Evolutionary conservation across 2,888 invertebrate species (phyloP).

Genomic region (Ormyrus nitidulus): DNA sequence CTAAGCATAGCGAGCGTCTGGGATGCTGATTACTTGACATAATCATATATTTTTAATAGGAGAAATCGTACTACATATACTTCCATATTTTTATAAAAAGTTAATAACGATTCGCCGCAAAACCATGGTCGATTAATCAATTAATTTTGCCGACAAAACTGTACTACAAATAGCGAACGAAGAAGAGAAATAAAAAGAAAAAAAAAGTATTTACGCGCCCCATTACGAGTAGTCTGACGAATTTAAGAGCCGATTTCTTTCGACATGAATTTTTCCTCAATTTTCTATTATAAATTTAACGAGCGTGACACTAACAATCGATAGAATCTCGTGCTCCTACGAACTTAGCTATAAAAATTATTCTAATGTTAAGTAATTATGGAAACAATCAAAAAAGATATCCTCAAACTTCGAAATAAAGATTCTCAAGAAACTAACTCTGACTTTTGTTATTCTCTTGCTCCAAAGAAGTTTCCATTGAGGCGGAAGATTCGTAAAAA

Average conservation of each 20-base stretch:
- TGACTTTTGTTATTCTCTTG: conserved; percentile 14
- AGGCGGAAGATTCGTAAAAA: conserved; percentile 27
- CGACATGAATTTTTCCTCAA: conserved; percentile 3
- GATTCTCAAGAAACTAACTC: neutral
- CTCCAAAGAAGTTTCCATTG: conserved; percentile 10
- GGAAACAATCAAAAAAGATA: conserved; percentile 8
- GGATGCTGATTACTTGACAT: conserved; percentile 17
- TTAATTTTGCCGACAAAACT: conserved; percentile 12
- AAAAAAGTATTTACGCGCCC: conserved; percentile 1
- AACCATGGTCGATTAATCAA: neutral
- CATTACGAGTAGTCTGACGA: neutral
- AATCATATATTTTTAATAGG: conserved; percentile 27
- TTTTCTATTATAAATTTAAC: conserved; percentile 46
- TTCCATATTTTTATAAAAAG: conserved; percentile 42
- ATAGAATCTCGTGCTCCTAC: neutral
- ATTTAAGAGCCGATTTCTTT: conserved; percentile 12
- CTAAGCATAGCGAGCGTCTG: conserved; percentile 18
- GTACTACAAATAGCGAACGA: neutral
- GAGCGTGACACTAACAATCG: conserved; percentile 35
- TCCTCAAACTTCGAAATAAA: conserved; percentile 21
- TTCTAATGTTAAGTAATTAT: conserved; percentile 4
- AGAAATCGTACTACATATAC: neutral
- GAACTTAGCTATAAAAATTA: conserved; percentile 23
- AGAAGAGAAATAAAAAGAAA: conserved; percentile 5
- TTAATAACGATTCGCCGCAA: neutral